Conservation (phyloP, 92 coral and sea anemone species). For the Phenganax subtilis region DNA sequence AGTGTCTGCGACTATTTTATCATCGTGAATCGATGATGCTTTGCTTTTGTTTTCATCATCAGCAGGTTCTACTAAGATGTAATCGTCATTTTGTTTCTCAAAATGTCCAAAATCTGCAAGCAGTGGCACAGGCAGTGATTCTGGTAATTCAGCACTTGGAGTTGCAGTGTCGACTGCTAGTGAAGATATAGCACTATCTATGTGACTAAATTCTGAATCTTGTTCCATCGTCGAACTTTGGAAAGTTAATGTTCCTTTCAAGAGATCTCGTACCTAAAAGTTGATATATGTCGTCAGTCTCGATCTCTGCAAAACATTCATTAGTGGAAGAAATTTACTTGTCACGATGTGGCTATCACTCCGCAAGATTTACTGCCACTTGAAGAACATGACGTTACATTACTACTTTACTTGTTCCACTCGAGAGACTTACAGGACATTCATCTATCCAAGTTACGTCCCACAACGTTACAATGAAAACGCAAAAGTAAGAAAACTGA, state of each 20-base stretch:
- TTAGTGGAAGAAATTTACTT: neutral
- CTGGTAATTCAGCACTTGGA: constrained; percentile 41
- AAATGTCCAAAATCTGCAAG: constrained; percentile 76
- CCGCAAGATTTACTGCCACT: too few species aligned
- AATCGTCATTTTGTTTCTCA: constrained; percentile 49
- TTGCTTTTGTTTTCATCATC: constrained; percentile 15
- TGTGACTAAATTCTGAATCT: constrained; percentile 91
- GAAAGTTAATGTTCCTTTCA: constrained; percentile 86
- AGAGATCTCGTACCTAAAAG: constrained; percentile 80
- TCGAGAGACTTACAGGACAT: too few species aligned
- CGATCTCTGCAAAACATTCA: neutral
- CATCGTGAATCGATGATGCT: neutral
- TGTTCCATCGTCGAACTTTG: constrained; percentile 85
- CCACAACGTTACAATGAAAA: too few species aligned
- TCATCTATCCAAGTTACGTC: too few species aligned
- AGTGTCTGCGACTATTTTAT: neutral
- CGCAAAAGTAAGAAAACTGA: too few species aligned
- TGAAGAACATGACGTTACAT: too few species aligned
- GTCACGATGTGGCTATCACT: too few species aligned
- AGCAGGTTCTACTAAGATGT: constrained; percentile 27
- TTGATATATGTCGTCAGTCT: neutral
- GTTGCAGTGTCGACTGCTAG: constrained; percentile 42
- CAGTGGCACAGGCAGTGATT: constrained; percentile 63
- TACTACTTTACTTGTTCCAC: too few species aligned
- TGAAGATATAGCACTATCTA: constrained; percentile 78